phyloP scores from a whole-genome alignment of 2,113 vertebrate genomes.

The Conger conger region DNA sequence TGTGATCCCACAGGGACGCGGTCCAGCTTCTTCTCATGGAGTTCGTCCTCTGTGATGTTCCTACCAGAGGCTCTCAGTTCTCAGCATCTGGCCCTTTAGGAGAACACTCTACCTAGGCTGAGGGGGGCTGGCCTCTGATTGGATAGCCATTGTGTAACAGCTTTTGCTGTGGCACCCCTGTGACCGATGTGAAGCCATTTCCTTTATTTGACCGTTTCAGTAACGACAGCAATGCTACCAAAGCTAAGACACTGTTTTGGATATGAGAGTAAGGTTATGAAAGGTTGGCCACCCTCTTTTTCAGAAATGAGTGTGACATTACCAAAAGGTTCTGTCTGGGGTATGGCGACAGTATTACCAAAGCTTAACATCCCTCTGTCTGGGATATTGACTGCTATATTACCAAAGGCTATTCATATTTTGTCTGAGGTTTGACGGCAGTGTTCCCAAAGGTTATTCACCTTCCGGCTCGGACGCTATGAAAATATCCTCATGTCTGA shows the following conservation, averaged over 20 bases:
- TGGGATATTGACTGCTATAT: background rate
- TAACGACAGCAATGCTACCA: background rate
- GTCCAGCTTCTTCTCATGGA: background rate
- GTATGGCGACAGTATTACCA: background rate
- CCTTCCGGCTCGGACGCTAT: background rate
- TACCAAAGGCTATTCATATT: background rate
- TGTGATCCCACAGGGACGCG: background rate
- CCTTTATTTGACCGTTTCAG: background rate
- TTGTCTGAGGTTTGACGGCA: background rate
- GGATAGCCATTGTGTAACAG: background rate
- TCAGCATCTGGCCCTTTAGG: background rate
- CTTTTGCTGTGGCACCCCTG: constrained; percentile 40
- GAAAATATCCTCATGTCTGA: background rate
- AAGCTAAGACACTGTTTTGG: background rate
- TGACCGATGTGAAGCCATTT: constrained; percentile 11
- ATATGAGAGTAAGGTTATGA: background rate
- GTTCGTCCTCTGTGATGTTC: background rate
- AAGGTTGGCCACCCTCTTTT: background rate
- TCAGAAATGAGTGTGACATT: background rate
- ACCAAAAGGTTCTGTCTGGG: background rate
- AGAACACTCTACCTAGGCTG: background rate
- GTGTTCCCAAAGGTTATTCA: background rate
- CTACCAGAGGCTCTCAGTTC: background rate
- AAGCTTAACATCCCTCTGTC: background rate
- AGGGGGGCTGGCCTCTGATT: background rate